Evolutionary conservation across 2,797 vertebrate genomes (phyloP).

Genomic region (Periophthalmus magnuspinnatus): DNA sequence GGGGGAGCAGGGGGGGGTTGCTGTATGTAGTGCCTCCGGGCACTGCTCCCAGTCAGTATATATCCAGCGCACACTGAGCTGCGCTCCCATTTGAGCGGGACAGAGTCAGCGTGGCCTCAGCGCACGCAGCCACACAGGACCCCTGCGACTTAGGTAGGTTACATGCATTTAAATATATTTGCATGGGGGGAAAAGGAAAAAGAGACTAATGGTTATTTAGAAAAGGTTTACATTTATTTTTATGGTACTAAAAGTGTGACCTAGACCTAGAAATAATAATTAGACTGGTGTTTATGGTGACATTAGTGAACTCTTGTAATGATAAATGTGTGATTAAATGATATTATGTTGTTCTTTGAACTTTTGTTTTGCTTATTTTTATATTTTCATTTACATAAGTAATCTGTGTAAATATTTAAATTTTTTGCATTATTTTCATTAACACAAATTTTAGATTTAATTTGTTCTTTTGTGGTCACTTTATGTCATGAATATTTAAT

Average conservation of each 20-base stretch:
- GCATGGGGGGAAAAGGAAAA: neutral
- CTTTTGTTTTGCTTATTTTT: neutral
- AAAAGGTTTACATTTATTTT: neutral
- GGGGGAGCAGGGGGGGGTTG: conserved; percentile 54
- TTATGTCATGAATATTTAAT: neutral
- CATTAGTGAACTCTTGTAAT: neutral
- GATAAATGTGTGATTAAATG: neutral
- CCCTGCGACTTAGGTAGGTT: conserved; percentile 1
- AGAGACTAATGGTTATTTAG: neutral
- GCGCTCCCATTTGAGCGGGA: conserved; percentile 73
- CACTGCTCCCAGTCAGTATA: conserved; percentile 92
- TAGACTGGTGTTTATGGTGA: neutral
- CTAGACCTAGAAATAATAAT: neutral
- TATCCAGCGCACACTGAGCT: conserved; percentile 77
- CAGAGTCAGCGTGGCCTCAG: conserved; percentile 54
- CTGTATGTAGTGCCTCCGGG: conserved; percentile 84
- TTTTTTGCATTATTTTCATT: neutral
- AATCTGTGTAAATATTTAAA: neutral
- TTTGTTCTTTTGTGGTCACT: neutral
- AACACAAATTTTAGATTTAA: neutral
- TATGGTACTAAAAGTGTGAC: neutral
- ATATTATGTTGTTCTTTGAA: neutral
- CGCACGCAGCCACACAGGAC: conserved; percentile 56
- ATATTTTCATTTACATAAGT: neutral
- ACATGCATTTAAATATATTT: conserved; percentile 9